These are phyloP conservation scores for Lasioglossum oenotherae DNA, from an alignment of 2,888 invertebrate genomes.

Conservation along the genomic window DNA sequence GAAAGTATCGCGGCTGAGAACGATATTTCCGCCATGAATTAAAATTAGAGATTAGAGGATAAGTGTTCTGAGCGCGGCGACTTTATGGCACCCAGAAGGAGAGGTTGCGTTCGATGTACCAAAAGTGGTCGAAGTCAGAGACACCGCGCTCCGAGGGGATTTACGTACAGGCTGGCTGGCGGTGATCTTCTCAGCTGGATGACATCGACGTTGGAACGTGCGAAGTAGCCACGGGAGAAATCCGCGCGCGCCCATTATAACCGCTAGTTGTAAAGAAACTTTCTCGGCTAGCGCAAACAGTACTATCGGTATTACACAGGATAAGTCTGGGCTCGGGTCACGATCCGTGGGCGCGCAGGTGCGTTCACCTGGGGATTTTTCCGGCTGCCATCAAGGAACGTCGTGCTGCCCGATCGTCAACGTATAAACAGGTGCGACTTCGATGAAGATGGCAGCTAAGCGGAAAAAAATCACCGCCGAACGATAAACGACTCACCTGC, in stretches of 20 bases:
- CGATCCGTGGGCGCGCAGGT: slow-evolving; percentile 66
- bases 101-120: neutral
- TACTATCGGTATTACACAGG: slow-evolving; percentile 67
- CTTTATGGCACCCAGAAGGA: slow-evolving; percentile 2
- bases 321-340: slow-evolving; percentile 68
- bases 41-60: slow-evolving; percentile 9
- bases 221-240: slow-evolving; percentile 76
- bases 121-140: slow-evolving; percentile 2
- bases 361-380: slow-evolving; percentile 45
- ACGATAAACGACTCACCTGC: slow-evolving; percentile 41
- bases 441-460: neutral
- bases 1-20: neutral
- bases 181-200: slow-evolving; percentile 12
- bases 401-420: slow-evolving; percentile 48
- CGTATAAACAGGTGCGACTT: slow-evolving; percentile 64
- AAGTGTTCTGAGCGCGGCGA: neutral
- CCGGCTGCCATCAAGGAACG: slow-evolving; percentile 42
- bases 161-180: neutral
- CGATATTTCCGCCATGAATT: neutral
- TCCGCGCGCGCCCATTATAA: slow-evolving; percentile 70
- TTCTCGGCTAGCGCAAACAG: slow-evolving; percentile 66
- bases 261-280: slow-evolving; percentile 63
- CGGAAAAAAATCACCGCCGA: slow-evolving; percentile 14
- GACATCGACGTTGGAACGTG: slow-evolving; percentile 63
- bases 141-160: neutral